Evolutionary conservation across 2,888 invertebrate genomes (phyloP).

Genomic region (Neuroscelio doddi): DNA sequence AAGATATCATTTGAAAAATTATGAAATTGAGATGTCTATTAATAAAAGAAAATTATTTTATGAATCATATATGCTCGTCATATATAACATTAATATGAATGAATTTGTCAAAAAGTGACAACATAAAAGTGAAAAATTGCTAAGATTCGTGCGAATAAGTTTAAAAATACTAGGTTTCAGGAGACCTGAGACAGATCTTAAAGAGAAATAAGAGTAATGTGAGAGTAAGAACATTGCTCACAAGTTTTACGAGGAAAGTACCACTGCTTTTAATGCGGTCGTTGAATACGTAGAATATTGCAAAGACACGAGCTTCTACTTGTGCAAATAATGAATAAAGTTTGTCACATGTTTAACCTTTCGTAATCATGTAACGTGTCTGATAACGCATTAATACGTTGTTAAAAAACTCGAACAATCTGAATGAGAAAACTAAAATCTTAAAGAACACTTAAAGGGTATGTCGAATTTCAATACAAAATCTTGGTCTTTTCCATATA

Average conservation of each 20-base stretch:
- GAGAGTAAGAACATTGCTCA: constrained; percentile 32
- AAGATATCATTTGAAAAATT: no score
- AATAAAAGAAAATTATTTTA: no score
- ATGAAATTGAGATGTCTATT: no score
- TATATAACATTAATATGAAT: constrained; percentile 3
- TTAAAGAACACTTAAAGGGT: no score
- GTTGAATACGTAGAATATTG: constrained; percentile 39
- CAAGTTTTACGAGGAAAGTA: constrained; percentile 39
- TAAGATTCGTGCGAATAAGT: constrained; percentile 31
- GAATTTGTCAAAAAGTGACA: constrained; percentile 7
- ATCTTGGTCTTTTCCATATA: no score
- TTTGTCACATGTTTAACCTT: constrained; percentile 23
- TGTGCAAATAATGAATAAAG: constrained; percentile 23
- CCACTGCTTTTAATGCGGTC: constrained; percentile 37
- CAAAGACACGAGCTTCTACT: constrained; percentile 35
- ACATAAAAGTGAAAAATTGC: constrained; percentile 43
- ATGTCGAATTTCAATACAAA: no score
- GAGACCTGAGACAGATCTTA: constrained; percentile 42
- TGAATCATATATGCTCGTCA: no score
- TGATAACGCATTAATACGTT: no score
- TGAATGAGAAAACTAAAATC: no score
- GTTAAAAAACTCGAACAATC: no score
- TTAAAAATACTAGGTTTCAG: constrained; percentile 36
- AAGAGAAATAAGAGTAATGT: constrained; percentile 41
- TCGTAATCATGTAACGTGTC: constrained; percentile 9